Conservation (phyloP, 1,140 invertebrate species). For the Cheumatopsyche charites region DNA sequence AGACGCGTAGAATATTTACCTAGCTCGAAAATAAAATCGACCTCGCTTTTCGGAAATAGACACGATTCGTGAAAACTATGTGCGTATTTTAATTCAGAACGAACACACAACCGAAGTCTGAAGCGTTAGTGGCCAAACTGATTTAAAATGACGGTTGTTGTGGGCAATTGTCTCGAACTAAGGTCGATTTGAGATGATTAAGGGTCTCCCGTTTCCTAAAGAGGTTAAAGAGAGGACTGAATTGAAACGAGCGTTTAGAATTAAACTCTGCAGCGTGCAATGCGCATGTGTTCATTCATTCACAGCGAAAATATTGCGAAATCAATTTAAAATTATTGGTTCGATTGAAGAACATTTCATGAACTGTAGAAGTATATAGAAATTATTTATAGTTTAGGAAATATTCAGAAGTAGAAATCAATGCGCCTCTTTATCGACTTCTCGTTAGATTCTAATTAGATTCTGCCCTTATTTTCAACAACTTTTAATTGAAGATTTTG, state of each 20-base stretch:
- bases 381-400: too few species aligned
- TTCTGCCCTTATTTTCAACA: too few species aligned
- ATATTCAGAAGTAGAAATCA: too few species aligned
- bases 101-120: background rate
- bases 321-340: too few species aligned
- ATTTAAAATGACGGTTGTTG: background rate
- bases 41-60: background rate
- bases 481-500: too few species aligned
- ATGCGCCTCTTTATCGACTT: too few species aligned
- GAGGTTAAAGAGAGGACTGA: background rate
- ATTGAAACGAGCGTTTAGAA: background rate
- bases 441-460: too few species aligned
- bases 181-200: slow-evolving; percentile 24
- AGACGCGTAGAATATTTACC: background rate
- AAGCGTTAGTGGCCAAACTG: background rate
- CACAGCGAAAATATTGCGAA: too few species aligned
- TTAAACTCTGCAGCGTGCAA: background rate
- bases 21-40: slow-evolving; percentile 23
- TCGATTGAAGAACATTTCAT: too few species aligned
- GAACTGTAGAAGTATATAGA: too few species aligned
- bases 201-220: background rate
- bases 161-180: slow-evolving; percentile 12
- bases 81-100: background rate
- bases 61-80: background rate
- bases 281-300: background rate